These are phyloP conservation scores for Eulithis testata DNA, from an alignment of 2,888 invertebrate genomes.

Conservation along the genomic window DNA sequence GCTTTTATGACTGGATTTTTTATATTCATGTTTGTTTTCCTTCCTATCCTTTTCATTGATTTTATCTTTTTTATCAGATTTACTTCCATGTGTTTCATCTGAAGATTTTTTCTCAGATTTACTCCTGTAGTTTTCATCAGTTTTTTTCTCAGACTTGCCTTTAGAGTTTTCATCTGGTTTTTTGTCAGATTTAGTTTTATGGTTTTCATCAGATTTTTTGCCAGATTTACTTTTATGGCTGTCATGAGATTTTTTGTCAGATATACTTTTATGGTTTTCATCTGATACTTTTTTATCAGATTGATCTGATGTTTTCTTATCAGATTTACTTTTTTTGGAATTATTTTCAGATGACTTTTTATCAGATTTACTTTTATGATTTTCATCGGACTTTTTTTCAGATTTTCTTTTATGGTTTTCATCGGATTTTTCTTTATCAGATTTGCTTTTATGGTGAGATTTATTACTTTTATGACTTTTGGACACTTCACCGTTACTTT, in stretches of 20 bases:
- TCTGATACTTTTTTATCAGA: conserved; percentile 17
- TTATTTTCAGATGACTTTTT: conserved; percentile 36
- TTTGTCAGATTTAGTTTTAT: conserved; percentile 33
- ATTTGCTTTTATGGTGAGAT: conserved; percentile 38
- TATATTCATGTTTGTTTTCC: conserved; percentile 56
- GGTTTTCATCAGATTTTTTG: conserved; percentile 22
- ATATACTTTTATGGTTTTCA: conserved; percentile 41
- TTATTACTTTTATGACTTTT: conserved; percentile 43
- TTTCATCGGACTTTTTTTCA: conserved; percentile 30
- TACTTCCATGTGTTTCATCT: conserved; percentile 30
- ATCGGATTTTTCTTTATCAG: conserved; percentile 42
- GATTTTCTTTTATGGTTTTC: conserved; percentile 22
- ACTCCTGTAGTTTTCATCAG: too few relatives aligned
- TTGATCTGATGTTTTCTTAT: conserved; percentile 30
- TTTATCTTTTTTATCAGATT: conserved; percentile 51
- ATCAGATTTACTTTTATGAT: conserved; percentile 22
- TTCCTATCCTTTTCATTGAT: conserved; percentile 56
- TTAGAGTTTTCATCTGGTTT: conserved; percentile 9
- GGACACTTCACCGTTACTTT: conserved; percentile 34
- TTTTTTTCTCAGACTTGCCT: not conserved
- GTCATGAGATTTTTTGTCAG: conserved; percentile 14
- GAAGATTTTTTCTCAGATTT: conserved; percentile 29
- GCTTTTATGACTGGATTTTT: conserved; percentile 66
- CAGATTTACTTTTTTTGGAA: conserved; percentile 11
- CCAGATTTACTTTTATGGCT: conserved; percentile 20